Base-by-base conservation (phyloP, 2,888 invertebrate species). In the Parnassius orleans region DNA sequence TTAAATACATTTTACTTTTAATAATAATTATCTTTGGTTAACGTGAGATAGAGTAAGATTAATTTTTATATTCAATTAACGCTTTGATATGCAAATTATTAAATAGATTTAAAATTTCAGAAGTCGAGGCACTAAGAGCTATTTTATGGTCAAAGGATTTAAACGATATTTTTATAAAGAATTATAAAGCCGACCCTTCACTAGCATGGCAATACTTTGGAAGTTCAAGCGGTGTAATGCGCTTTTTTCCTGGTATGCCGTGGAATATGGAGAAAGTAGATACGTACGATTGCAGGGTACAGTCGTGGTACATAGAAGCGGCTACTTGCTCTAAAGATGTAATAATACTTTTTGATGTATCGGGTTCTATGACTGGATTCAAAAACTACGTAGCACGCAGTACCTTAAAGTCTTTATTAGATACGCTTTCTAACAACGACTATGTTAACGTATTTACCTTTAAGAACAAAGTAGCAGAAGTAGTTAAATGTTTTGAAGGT, bases 131-230 rank as follows among this genome's bases (percentile, higher is more conserved):
- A 15, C 65, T 83, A 50, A 81, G 82, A 65, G 81, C 89, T 7
- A 97, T 99, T 64, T 93, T 95, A 78, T 99, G 99, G 98, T 98
- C 99, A 0, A 95, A 96, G 80, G 93, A 92, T 15, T 92, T 99
- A 58, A 97, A 98, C 75, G 93, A 95, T 43, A 94, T 95, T 9
- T 99, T 99, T 83, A 92, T 90, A 60, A 94, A 95, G 76, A 99
- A 99, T 84, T 97, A 96, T 78, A 93, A 95, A 68, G 94, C 95
- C 0, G 98, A 98, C 90, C 98, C 98, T 1, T 96, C 97, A 0
- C 85, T 98, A 46, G 95, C 96, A 0, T 99, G 99, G 98, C 99
- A 99, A 87, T 99, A 98, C 86, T 99, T 99, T 83, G 98, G 99
- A 42, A 98, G 98, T 71, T 95, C 97, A 43, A 95, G 96, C 3